Evolutionary conservation across 1,140 invertebrate genomes (phyloP).

Genomic region (Megalonaias nervosa): DNA sequence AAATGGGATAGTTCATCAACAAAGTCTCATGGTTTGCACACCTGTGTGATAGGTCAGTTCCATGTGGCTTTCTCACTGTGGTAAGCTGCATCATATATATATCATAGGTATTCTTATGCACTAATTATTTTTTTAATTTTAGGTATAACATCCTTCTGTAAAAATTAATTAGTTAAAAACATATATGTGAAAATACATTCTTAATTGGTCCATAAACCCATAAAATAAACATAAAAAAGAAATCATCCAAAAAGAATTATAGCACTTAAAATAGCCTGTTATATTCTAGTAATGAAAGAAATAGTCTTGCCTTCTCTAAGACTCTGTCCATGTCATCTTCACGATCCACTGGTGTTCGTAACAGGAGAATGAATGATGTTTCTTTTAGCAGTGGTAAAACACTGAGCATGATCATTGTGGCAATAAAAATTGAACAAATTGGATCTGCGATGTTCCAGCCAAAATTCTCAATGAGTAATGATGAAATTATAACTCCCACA

Average conservation of each 20-base stretch:
- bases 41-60: too few relatives aligned
- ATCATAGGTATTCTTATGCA: too few relatives aligned
- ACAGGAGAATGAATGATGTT: conserved; percentile 72
- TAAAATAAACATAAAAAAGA: background rate
- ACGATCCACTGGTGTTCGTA: conserved; percentile 63
- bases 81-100: too few relatives aligned
- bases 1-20: too few relatives aligned
- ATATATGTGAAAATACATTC: background rate
- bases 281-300: background rate
- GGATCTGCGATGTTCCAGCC: conserved; percentile 78
- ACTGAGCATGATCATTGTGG: conserved; percentile 75
- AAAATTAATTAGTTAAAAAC: background rate
- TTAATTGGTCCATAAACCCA: background rate
- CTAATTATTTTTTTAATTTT: background rate
- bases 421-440: conserved; percentile 78
- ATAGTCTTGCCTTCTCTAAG: conserved; percentile 62
- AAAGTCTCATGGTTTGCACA: too few relatives aligned
- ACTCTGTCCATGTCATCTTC: conserved; percentile 51
- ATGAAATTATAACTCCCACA: conserved; percentile 78
- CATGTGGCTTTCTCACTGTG: too few relatives aligned
- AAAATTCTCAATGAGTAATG: conserved; percentile 77
- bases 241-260: background rate
- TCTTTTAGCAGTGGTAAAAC: conserved; percentile 76
- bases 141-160: background rate
- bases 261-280: too few relatives aligned